Percentiles rank a stretch among this genome's conserved stretches.
Evolutionary conservation across 2,797 vertebrate genomes (phyloP).

Genomic region (Vultur gryphus): DNA sequence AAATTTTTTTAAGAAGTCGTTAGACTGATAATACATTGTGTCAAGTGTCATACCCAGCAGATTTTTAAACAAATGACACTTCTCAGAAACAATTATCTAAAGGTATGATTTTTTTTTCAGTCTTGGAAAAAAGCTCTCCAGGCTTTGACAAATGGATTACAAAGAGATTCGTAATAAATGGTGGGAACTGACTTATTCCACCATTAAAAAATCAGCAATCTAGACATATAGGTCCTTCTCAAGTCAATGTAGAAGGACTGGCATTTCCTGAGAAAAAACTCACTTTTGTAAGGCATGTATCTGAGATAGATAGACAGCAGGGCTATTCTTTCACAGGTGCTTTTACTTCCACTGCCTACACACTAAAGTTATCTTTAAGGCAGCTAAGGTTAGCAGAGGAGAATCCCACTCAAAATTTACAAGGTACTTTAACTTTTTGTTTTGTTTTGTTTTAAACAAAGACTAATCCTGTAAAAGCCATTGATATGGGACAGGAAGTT

Average conservation of each 20-base stretch:
- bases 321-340: not conserved
- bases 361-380: conserved; percentile 19
- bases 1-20: not conserved
- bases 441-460: not conserved
- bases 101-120: not conserved
- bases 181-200: not conserved
- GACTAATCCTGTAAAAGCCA: not conserved
- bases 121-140: not conserved
- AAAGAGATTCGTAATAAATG: not conserved
- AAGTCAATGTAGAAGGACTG: not conserved
- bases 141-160: not conserved
- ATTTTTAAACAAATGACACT: not conserved
- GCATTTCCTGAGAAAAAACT: conserved; percentile 51
- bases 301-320: conserved; percentile 15
- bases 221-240: not conserved
- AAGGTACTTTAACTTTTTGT: not conserved
- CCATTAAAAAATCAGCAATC: not conserved
- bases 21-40: not conserved
- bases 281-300: conserved; percentile 30
- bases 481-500: not conserved
- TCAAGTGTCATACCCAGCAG: not conserved
- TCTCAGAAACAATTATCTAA: not conserved
- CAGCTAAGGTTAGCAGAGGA: conserved; percentile 18
- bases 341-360: conserved; percentile 25
- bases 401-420: conserved; percentile 19